These are phyloP conservation scores for Panopea generosa DNA, from an alignment of 2,888 invertebrate genomes.

Conservation along the genomic window DNA sequence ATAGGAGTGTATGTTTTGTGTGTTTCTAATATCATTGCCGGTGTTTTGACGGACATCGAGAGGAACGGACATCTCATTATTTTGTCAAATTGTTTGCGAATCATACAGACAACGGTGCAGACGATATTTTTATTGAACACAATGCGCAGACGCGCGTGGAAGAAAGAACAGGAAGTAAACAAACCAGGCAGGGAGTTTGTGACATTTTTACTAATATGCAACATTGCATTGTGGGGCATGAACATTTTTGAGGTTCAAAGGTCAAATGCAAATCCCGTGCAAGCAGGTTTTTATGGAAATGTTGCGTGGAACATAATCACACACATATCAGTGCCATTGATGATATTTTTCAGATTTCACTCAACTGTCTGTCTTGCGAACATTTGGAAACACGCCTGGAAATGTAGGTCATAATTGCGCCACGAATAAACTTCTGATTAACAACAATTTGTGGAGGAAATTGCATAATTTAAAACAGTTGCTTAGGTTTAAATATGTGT, in stretches of 20 bases:
- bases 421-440: not conserved
- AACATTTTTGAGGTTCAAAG: constrained; percentile 95
- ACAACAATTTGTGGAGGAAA: too few relatives aligned
- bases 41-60: constrained; percentile 92
- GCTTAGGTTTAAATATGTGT: too few relatives aligned
- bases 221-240: constrained; percentile 98
- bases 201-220: constrained; percentile 97
- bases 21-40: constrained; percentile 96
- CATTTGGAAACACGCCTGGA: constrained; percentile 96
- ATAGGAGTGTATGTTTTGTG: constrained; percentile 97
- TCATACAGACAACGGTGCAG: constrained; percentile 96
- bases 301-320: constrained; percentile 97
- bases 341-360: constrained; percentile 98
- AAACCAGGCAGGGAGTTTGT: constrained; percentile 98
- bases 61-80: constrained; percentile 93
- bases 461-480: too few relatives aligned
- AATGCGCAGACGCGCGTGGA: constrained; percentile 94
- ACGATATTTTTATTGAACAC: constrained; percentile 97
- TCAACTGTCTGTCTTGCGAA: constrained; percentile 97
- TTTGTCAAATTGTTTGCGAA: constrained; percentile 94
- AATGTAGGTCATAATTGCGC: not conserved
- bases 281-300: constrained; percentile 96
- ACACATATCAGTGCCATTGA: constrained; percentile 95
- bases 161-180: constrained; percentile 96
- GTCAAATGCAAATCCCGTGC: constrained; percentile 96